Evolutionary conservation across 2,797 vertebrate species (phyloP).

Genomic region (Liasis olivaceus): DNA sequence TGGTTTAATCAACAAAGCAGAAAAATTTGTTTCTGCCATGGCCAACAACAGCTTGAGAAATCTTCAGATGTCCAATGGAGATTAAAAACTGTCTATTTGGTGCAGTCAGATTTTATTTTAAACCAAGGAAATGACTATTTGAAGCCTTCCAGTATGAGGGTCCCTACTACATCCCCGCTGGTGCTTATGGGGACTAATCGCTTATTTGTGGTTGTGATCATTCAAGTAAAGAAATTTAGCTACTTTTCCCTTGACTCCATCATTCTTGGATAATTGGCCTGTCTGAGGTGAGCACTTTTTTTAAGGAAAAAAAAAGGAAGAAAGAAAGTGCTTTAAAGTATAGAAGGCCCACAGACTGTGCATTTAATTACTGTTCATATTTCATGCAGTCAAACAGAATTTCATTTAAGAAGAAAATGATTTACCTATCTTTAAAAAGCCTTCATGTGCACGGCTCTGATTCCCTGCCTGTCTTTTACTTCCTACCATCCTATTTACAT

Average conservation of each 20-base stretch:
- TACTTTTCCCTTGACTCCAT: conserved; percentile 87
- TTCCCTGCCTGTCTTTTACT: not conserved
- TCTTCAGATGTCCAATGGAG: conserved; percentile 99
- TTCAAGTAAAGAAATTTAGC: conserved; percentile 97
- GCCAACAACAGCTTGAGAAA: conserved; percentile 95
- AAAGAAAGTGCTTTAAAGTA: conserved; percentile 81
- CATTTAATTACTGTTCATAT: conserved; percentile 86
- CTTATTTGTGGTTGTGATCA: conserved; percentile 88
- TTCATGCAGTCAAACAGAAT: conserved; percentile 81
- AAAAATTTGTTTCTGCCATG: conserved; percentile 92
- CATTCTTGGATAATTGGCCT: conserved; percentile 87
- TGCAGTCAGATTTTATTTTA: conserved; percentile 98
- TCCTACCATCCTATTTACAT: conserved; percentile 49
- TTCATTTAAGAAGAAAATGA: conserved; percentile 80
- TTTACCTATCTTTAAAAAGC: conserved; percentile 72
- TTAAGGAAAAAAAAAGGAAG: not conserved
- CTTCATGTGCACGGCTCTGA: conserved; percentile 30
- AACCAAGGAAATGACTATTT: conserved; percentile 89
- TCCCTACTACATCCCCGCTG: conserved; percentile 85
- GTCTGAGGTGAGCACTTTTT: conserved; percentile 84
- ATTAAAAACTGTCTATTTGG: conserved; percentile 99
- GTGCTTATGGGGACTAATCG: conserved; percentile 92
- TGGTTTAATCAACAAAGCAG: conserved; percentile 99
- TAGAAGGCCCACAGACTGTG: conserved; percentile 84
- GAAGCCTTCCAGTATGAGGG: conserved; percentile 90